Base-by-base conservation (phyloP, 2,888 invertebrate genomes). In the Biston betularia region DNA sequence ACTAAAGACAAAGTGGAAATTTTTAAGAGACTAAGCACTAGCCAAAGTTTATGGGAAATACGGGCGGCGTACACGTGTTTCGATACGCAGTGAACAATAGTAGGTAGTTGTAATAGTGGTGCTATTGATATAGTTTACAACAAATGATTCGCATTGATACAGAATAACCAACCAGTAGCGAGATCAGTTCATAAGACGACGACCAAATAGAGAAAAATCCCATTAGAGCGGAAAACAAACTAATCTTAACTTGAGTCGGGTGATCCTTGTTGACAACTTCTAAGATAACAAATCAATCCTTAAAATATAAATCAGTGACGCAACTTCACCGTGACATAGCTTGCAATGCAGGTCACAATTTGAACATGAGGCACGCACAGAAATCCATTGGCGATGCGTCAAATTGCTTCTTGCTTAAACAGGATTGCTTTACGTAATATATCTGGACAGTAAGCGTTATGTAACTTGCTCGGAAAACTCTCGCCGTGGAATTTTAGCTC, bases 291-390 rank as follows among this genome's bases (percentile, higher is more conserved):
- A 58, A 58, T n/a, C 45, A 58, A 58, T n/a, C 45, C 40, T 34
- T 34, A 55, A 49, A 12, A 14, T 44, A 24, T 33, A 42, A 60
- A 34, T n/a, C 52, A 48, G 70, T 85, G 82, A 79, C 75, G 83
- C 77, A 86, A 86, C 68, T 33, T 81, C 73, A 75, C 81, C 82
- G 77, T 85, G 82, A 82, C 85, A 82, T 76, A 75, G 78, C 63
- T 75, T 71, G 74, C 24, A 82, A 91, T 89, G 82, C 89, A 85
- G 90, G 91, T 85, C 89, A 75, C 79, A 80, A 90, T 92, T 89
- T 79, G 79, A 78, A 89, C 78, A 73, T 80, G 65, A 73, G 75
- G 75, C 84, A 84, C 85, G 84, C 77, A 73, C 80, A 72, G 67
- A 73, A 70, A 75, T 77, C 79, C 82, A 80, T 81, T 78, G 77